These are phyloP conservation scores for Mustela lutreola DNA, from an alignment of 2,113 vertebrate species.

Conservation along the genomic window DNA sequence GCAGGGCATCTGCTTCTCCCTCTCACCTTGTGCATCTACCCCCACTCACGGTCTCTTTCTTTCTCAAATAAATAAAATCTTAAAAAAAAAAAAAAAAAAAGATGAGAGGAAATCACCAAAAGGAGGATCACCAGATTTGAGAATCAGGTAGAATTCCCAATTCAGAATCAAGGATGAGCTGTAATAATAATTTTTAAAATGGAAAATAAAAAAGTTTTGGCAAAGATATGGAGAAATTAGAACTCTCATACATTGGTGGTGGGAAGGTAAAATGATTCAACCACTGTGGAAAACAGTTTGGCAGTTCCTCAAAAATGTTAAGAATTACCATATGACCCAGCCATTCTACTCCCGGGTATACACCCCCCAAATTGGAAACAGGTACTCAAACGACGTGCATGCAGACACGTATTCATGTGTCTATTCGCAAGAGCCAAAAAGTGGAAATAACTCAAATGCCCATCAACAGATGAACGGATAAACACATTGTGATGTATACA, in stretches of 20 bases:
- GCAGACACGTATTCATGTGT: background rate
- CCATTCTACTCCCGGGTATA: background rate
- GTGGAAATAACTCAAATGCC: background rate
- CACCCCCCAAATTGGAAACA: background rate
- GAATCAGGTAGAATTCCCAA: conserved; percentile 3
- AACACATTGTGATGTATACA: background rate
- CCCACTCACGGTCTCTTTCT: too few relatives aligned
- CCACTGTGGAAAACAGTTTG: background rate
- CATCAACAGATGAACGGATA: background rate
- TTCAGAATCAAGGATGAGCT: background rate
- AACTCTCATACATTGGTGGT: background rate
- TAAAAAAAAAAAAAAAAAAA: background rate
- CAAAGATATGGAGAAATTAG: background rate
- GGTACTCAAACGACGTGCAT: background rate
- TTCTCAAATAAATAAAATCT: background rate
- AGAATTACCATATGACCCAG: background rate
- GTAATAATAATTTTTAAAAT: background rate
- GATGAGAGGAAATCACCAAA: background rate
- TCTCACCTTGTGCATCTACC: background rate
- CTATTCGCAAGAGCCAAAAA: background rate
- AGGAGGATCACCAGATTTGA: background rate
- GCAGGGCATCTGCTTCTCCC: background rate
- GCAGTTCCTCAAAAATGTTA: background rate
- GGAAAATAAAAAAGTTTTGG: background rate
- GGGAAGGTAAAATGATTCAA: background rate